These are phyloP conservation scores for Thamnaconus septentrionalis DNA, from an alignment of 2,113 vertebrate species.

Conservation along the genomic window DNA sequence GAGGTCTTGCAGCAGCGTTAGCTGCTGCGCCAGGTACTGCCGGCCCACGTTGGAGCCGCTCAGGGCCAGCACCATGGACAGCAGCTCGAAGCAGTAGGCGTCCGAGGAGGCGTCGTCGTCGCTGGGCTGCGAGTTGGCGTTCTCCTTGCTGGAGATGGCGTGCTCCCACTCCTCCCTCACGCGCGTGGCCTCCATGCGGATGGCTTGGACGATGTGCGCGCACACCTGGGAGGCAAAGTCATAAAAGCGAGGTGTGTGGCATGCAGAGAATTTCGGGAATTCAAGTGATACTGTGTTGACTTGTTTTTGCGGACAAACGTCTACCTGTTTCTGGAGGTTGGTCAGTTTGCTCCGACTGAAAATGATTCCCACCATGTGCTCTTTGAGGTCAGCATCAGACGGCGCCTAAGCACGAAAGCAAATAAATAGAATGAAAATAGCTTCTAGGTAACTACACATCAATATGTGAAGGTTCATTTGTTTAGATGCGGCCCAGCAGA, in stretches of 20 bases:
- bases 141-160: constrained; percentile 98
- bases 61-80: constrained; percentile 96
- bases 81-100: constrained; percentile 96
- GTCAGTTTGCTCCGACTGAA: constrained; percentile 99
- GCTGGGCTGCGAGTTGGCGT: constrained; percentile 95
- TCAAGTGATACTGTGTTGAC: neutral
- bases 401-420: constrained; percentile 78
- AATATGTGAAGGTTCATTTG: neutral
- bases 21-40: constrained; percentile 96
- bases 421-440: neutral
- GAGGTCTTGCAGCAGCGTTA: constrained; percentile 95
- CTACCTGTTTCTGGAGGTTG: constrained; percentile 98
- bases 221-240: constrained; percentile 81
- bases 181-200: constrained; percentile 96
- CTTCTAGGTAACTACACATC: too few species aligned
- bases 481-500: constrained; percentile 50
- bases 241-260: too few species aligned
- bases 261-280: neutral
- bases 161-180: constrained; percentile 99
- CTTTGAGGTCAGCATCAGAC: constrained; percentile 97
- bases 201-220: constrained; percentile 97
- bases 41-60: constrained; percentile 97
- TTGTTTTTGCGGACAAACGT: neutral
- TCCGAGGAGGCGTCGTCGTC: constrained; percentile 95
- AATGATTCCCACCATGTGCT: constrained; percentile 99